phyloP scores from a whole-genome alignment of 2,888 invertebrate species.

The Phragmatobia fuliginosa region DNA sequence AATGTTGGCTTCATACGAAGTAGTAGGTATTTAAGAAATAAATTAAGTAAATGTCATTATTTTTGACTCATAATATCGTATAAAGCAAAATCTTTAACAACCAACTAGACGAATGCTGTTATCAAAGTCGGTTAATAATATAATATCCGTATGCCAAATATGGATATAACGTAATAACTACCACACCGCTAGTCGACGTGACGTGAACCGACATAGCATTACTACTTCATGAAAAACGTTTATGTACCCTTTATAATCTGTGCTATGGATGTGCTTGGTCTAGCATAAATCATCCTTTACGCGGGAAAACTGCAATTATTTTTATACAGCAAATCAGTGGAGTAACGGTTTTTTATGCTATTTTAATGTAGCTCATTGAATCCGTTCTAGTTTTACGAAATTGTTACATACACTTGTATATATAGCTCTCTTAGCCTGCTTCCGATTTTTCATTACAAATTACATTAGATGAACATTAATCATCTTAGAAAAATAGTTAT shows the following conservation, averaged over 20 bases:
- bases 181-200: background rate
- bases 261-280: conserved; percentile 5
- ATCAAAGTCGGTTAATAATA: background rate
- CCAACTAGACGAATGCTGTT: background rate
- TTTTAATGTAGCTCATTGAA: conserved; percentile 9
- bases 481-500: background rate
- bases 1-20: background rate
- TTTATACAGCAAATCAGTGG: conserved; percentile 2
- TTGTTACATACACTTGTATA: background rate
- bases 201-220: background rate
- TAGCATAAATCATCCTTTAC: conserved; percentile 8
- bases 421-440: background rate
- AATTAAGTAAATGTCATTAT: no score
- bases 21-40: no score
- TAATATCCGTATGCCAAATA: background rate
- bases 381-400: conserved; percentile 10
- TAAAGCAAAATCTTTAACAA: background rate
- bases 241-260: background rate
- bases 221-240: conserved; percentile 4
- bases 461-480: background rate
- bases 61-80: background rate
- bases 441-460: background rate
- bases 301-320: conserved; percentile 11
- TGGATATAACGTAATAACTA: no score
- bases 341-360: conserved; percentile 9